Evolutionary conservation across 2,113 vertebrate species (phyloP).

Genomic region (Sapajus apella): DNA sequence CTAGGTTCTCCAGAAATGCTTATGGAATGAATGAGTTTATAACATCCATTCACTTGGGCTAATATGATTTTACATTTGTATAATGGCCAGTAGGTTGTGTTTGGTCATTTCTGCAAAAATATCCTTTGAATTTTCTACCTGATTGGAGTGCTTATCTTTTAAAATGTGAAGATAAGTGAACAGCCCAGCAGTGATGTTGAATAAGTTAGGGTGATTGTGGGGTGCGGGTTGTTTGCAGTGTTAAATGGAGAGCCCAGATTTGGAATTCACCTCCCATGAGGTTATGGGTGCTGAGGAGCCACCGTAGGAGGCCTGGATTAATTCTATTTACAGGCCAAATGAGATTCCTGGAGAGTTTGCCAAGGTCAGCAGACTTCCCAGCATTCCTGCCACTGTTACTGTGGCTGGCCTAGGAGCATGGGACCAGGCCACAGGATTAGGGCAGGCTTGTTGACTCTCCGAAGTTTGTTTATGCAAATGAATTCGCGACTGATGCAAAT

Average conservation of each 20-base stretch:
- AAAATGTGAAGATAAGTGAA: not conserved
- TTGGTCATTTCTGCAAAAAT: constrained; percentile 39
- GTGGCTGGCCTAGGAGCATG: not conserved
- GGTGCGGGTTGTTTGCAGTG: not conserved
- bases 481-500: not conserved
- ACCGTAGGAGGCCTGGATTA: not conserved
- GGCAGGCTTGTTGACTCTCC: not conserved
- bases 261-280: not conserved
- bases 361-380: not conserved
- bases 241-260: not conserved
- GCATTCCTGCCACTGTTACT: not conserved
- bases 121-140: constrained; percentile 24
- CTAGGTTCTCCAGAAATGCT: not conserved
- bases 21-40: not conserved
- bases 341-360: not conserved
- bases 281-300: not conserved
- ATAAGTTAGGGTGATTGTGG: not conserved
- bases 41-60: not conserved
- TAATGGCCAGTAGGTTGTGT: not conserved
- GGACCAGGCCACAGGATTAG: not conserved
- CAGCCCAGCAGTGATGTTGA: not conserved
- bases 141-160: not conserved
- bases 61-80: not conserved
- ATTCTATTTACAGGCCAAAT: not conserved
- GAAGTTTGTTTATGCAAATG: constrained; percentile 55